Base-by-base conservation (phyloP, 2,797 vertebrate genomes). In the Mormyrus hasselquistii region DNA sequence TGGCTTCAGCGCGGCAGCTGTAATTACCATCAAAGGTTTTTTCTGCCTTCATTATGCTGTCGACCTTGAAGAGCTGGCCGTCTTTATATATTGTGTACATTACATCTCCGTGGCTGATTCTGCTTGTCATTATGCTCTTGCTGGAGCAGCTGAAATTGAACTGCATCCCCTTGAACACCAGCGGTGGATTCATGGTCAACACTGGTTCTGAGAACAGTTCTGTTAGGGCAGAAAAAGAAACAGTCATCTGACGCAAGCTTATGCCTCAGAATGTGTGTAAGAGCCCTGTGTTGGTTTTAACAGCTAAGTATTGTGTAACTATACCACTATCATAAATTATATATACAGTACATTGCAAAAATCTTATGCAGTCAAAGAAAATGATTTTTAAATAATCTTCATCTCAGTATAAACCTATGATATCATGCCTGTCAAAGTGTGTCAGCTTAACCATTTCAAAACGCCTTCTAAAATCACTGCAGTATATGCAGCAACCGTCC, bases 151-250 rank as follows among this genome's bases (percentile, higher is more conserved):
- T 92, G 0, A 96, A 62, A 0, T 0, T 91, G 55, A 96, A 92
- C 0, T 0, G 0, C 1, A 96, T 92, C 5, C 0, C 90, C 88
- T 94, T 93, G 90, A 96, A 96, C 76, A 96, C 93, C 59, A 94
- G 92, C 0, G 6, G 1, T 0, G 95, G 94, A 12, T 57, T 88
- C 89, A 94, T 89, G 44, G 57, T 93, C 90, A 96, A 91, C 0
- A 87, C 92, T 9, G 96, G 96, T 7, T 16, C 79, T 0, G 95
- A 96, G 89, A 96, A 96, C 53, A 96, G 92, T 89, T 96, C 96
- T 96, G 93, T 85, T 90, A 90, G 88, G 47, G 0, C 55, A 85
- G 62, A n/a, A 2, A 9, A 86, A 90, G 3, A 86, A 34, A 25
- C 25, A 85, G 69, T 9, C 5, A 90, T 22, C 1, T 2, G 49